These are phyloP conservation scores for Sprattus sprattus DNA, from an alignment of 2,113 vertebrate species.

Conservation along the genomic window DNA sequence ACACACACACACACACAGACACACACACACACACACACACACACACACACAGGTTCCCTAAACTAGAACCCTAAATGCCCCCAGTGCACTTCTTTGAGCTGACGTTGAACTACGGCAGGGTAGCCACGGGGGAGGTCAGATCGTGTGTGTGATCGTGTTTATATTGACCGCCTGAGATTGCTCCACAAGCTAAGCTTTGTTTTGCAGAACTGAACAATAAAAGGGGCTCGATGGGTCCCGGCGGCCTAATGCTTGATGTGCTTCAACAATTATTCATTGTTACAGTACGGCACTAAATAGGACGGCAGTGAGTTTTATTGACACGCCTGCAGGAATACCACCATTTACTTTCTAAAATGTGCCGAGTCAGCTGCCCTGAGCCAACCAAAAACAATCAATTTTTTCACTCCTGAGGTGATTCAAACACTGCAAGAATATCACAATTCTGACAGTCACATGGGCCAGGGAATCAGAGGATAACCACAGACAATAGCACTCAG, in stretches of 20 bases:
- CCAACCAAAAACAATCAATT: neutral
- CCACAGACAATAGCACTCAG: constrained; percentile 1
- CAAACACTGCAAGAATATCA: neutral
- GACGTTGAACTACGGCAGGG: neutral
- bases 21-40: no score
- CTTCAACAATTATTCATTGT: constrained; percentile 55
- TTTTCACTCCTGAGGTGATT: neutral
- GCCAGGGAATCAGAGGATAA: constrained; percentile 27
- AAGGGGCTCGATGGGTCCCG: constrained; percentile 33
- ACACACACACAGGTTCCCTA: neutral
- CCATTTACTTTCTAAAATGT: neutral
- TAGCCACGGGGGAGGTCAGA: neutral
- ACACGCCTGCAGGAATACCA: constrained; percentile 21
- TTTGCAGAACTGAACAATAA: constrained; percentile 30
- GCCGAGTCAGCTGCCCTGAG: neutral
- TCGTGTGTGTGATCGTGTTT: neutral
- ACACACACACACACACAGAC: no score
- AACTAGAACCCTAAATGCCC: neutral
- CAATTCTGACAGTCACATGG: constrained; percentile 19
- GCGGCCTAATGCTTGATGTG: constrained; percentile 42
- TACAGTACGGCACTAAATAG: constrained; percentile 53
- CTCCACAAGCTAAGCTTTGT: neutral
- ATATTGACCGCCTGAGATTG: constrained; percentile 13
- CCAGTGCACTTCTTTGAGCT: neutral
- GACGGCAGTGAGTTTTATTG: constrained; percentile 60